Base-by-base conservation (phyloP, 2,797 vertebrate species). In the Caiman crocodilus region DNA sequence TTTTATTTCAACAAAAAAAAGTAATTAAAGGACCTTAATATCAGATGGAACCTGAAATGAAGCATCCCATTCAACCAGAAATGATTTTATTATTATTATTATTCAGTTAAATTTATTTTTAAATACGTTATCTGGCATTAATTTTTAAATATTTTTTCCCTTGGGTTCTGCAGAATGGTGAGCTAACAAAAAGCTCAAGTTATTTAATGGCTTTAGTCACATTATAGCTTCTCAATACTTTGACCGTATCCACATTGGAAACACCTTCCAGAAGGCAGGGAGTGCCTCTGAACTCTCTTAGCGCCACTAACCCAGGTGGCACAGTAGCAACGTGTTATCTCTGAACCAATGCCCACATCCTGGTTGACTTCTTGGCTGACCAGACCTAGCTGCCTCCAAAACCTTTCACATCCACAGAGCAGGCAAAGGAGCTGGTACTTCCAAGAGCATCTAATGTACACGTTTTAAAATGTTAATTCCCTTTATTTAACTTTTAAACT, bases 201-300 rank as follows among this genome's bases (percentile, higher is more conserved):
- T 77, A 56, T 32, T 88, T 91, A 59, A 86, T 85, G 17, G 73
- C 76, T 88, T 89, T 75, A 82, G 9, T 84, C 78, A 88, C 35
- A 16, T 84, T 14, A 26, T 13, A 85, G 42, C 60, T 90, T 25
- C 60, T 57, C 75, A 73, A 64, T 89, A 61, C 61, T 86, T 60
- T 89, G 93, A 76, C 71, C 73, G 84, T 90, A 55, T 77, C 4
- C 13, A 82, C 32, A 21, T 60, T 90, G 55, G 82, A 85, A 64
- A 73, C 4, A 20, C 65, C 18, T 30, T 69, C 65, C 20, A 60
- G 12, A 20, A 6, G 6, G 21, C 67, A 35, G 35, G 21, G 67
- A 71, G 21, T 23, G 14, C 18, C 21, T 71, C 67, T 71, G 25
- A 71, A 71, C 42, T 50, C 42, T 50, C 42, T 10, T 42, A 23